Percentiles rank a stretch among this genome's conserved stretches.
These are phyloP conservation scores for Odobenus rosmarus DNA, from an alignment of 2,113 vertebrate genomes.

Conservation along the genomic window DNA sequence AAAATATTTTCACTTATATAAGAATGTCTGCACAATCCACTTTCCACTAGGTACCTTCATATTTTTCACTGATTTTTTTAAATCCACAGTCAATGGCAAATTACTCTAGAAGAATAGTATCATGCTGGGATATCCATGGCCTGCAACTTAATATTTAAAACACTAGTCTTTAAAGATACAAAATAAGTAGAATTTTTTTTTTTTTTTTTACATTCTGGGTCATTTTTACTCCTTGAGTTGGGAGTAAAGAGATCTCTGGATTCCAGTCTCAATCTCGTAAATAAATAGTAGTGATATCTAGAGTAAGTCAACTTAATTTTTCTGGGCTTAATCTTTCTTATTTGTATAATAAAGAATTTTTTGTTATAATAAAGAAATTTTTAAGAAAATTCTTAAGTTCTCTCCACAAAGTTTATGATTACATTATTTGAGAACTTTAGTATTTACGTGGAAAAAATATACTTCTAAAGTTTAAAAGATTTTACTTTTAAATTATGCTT, in stretches of 20 bases:
- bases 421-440: background rate
- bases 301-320: background rate
- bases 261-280: background rate
- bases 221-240: background rate
- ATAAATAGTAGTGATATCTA: background rate
- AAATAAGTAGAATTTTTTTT: background rate
- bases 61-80: background rate
- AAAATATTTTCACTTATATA: background rate
- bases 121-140: background rate
- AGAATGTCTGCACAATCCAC: background rate
- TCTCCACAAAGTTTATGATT: background rate
- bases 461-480: background rate
- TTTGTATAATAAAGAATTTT: background rate
- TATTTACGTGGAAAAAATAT: background rate
- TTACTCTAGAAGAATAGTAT: background rate
- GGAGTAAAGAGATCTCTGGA: background rate
- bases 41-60: background rate
- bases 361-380: background rate
- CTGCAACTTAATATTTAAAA: constrained; percentile 16
- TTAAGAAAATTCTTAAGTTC: constrained; percentile 24
- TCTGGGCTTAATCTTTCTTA: background rate
- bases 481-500: background rate
- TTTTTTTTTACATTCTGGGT: background rate
- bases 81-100: background rate
- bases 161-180: background rate